phyloP scores from a whole-genome alignment of 2,797 vertebrate genomes.

The Paguma larvata region DNA sequence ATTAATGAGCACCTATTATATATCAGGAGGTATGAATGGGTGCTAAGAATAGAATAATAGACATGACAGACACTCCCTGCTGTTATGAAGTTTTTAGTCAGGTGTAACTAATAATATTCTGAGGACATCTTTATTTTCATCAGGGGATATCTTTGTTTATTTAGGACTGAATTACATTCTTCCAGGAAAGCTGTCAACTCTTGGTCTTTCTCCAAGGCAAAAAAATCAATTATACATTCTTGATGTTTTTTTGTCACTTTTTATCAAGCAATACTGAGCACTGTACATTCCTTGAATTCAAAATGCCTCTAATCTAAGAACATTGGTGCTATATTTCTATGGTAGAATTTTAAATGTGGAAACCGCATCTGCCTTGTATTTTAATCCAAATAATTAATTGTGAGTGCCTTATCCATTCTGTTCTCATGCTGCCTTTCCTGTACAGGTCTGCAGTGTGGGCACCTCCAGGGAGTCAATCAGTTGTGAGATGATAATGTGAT shows the following conservation, averaged over 20 bases:
- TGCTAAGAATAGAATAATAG: neutral
- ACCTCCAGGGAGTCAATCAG: neutral
- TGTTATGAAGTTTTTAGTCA: neutral
- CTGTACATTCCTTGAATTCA: neutral
- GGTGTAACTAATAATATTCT: neutral
- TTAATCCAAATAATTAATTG: neutral
- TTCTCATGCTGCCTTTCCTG: neutral
- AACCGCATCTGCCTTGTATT: neutral
- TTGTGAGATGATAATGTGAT: neutral
- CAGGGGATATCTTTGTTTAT: neutral
- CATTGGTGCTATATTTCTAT: neutral
- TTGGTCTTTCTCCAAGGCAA: neutral
- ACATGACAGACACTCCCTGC: neutral
- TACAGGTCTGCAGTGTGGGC: neutral
- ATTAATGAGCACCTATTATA: neutral
- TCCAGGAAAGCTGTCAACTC: neutral
- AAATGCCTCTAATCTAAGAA: neutral
- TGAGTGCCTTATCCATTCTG: neutral
- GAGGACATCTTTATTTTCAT: neutral
- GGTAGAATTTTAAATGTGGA: neutral
- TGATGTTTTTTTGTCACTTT: neutral
- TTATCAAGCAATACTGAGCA: neutral
- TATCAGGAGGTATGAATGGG: neutral
- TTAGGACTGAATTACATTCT: neutral
- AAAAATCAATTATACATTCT: neutral